Percentiles rank a stretch among this genome's conserved stretches.
phyloP scores from a whole-genome alignment of 2,888 invertebrate genomes.

The Megalurothrips usitatus region DNA sequence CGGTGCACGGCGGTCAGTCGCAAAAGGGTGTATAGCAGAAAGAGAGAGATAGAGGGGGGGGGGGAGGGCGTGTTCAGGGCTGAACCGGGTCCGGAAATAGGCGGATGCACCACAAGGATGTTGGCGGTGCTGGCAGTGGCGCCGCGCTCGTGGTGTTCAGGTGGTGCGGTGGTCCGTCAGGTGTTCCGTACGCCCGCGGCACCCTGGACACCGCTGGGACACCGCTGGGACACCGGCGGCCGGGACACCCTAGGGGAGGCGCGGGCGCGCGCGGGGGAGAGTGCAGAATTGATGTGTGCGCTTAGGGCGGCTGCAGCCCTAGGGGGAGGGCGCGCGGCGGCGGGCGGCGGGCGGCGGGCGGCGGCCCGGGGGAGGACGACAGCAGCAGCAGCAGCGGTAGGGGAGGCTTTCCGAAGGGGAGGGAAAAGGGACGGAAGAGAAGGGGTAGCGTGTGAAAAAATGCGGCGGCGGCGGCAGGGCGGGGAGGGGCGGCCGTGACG shows the following conservation, averaged over 20 bases:
- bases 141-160: too few relatives aligned
- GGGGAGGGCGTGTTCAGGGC: too few relatives aligned
- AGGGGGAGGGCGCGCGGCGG: not conserved
- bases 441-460: constrained; percentile 24
- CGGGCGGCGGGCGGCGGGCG: not conserved
- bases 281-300: constrained; percentile 24
- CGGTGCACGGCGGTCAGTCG: too few relatives aligned
- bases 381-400: too few relatives aligned
- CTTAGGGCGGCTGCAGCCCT: constrained; percentile 14
- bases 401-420: not conserved
- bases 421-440: not conserved
- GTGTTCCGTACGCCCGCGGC: too few relatives aligned
- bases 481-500: not conserved
- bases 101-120: too few relatives aligned
- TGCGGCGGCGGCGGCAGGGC: not conserved
- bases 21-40: too few relatives aligned
- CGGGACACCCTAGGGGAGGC: not conserved
- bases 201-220: not conserved
- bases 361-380: not conserved
- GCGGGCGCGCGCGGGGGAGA: not conserved
- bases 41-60: not conserved
- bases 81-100: too few relatives aligned
- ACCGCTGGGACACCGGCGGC: not conserved
- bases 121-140: too few relatives aligned
- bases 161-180: too few relatives aligned